A percentile compares a stretch with the other conserved stretches of the same genome.
These are phyloP conservation scores for Leptothorax acervorum DNA, from an alignment of 2,888 invertebrate species.

Conservation along the genomic window DNA sequence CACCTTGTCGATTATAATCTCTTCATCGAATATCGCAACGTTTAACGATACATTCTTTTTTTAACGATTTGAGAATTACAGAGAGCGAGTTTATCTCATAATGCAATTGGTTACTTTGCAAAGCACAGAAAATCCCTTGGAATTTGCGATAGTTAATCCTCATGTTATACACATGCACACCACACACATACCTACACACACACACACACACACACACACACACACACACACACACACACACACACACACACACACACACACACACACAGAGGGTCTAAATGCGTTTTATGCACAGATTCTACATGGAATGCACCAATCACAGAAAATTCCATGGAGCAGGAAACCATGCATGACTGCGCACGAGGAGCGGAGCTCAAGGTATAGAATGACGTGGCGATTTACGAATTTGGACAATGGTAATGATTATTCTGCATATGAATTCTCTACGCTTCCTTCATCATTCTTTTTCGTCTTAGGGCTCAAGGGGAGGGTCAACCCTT, in stretches of 20 bases:
- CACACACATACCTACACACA: not conserved
- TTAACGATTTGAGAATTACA: not conserved
- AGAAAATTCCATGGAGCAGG: constrained; percentile 20
- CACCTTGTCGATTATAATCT: not conserved
- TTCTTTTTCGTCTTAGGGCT: not conserved
- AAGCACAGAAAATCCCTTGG: constrained; percentile 15
- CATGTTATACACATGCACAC: not conserved
- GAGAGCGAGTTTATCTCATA: not conserved
- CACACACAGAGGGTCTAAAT: not conserved
- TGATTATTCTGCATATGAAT: not conserved
- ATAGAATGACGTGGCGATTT: constrained; percentile 2
- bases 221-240: not conserved
- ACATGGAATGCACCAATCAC: constrained; percentile 11
- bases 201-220: too few relatives aligned
- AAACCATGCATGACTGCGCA: constrained; percentile 33
- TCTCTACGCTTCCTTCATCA: not conserved
- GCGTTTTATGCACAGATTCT: constrained; percentile 37
- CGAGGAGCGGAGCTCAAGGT: not conserved
- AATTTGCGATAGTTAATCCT: constrained; percentile 42
- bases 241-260: too few relatives aligned
- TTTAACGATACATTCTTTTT: not conserved
- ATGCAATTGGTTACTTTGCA: constrained; percentile 23
- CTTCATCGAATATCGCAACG: not conserved
- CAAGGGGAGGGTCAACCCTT: too few relatives aligned
- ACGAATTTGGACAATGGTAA: constrained; percentile 18